Evolutionary conservation across 2,888 invertebrate genomes (phyloP).

Genomic region (Cephus sareptanus): DNA sequence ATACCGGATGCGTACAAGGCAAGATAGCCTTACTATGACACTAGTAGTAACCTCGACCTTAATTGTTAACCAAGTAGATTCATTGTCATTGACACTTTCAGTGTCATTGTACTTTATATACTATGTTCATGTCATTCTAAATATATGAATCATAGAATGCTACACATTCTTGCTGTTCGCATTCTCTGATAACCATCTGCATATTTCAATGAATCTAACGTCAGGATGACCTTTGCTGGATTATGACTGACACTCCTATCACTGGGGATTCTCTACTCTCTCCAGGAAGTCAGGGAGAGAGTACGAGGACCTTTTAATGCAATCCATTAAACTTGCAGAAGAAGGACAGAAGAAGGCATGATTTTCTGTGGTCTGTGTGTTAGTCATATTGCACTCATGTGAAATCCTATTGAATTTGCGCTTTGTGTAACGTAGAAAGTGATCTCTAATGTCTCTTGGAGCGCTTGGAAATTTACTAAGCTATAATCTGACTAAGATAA

Average conservation of each 20-base stretch:
- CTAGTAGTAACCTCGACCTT: background rate
- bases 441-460: background rate
- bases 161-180: background rate
- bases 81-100: background rate
- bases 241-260: background rate
- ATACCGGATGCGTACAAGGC: constrained; percentile 97
- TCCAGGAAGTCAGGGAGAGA: background rate
- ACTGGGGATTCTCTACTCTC: background rate
- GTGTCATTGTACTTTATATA: background rate
- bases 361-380: background rate
- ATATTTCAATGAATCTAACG: background rate
- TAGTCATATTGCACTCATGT: background rate
- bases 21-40: constrained; percentile 34
- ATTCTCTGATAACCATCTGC: background rate
- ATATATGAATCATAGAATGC: background rate
- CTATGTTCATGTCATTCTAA: background rate
- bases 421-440: background rate
- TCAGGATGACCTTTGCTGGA: background rate
- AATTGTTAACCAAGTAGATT: background rate
- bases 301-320: no score
- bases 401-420: background rate
- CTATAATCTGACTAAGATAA: background rate
- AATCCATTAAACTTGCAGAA: no score
- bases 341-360: background rate
- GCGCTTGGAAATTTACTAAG: background rate